Base-by-base conservation (phyloP, 2,113 vertebrate genomes). In the Cettia cetti region DNA sequence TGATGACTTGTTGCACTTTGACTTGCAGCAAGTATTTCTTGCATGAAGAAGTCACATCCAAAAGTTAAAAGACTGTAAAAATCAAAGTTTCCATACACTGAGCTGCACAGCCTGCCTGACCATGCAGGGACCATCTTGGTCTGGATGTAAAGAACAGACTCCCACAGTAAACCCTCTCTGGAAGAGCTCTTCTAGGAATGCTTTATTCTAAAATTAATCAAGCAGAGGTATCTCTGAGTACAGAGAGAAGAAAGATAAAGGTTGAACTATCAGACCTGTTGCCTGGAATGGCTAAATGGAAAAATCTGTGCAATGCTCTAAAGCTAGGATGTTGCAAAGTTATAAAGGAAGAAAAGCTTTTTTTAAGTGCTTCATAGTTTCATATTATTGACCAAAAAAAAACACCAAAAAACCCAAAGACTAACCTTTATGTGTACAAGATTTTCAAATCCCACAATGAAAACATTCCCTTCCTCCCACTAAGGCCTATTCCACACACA, bases 201-300 rank as follows among this genome's bases (percentile, higher is more conserved):
- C 65, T 94, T 92, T 94, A 90, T 93, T 96, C 85, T 90, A 92
- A 97, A 94, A 94, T 91, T 92, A 95, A 91, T 87, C 91, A 87
- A 82, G 60, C 83, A 88, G 69, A 68, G 54, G 52, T 52, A 92
- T 56, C 82, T 50, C n/a, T 33, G 65, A 92, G 59, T 75, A 66
- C 27, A 59, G 86, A 68, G 57, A 78, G 72, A 88, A 83, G 56
- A 95, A 92, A 89, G 75, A 11, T 65, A 76, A 83, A 87, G 24
- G 9, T 31, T 83, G 88, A 96, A 95, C 76, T 84, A 49, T 18
- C 77, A 94, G 82, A 88, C 42, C 89, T 78, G 70, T 83, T 70
- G 35, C 31, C 27, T 77, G 54, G 65, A 81, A 82, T 56, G 33
- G 77, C 52, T 93, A 84, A 83, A 81, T 35, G 64, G 72, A 53